Base-by-base conservation (phyloP, 2,113 vertebrate genomes). In the Mobula hypostoma region DNA sequence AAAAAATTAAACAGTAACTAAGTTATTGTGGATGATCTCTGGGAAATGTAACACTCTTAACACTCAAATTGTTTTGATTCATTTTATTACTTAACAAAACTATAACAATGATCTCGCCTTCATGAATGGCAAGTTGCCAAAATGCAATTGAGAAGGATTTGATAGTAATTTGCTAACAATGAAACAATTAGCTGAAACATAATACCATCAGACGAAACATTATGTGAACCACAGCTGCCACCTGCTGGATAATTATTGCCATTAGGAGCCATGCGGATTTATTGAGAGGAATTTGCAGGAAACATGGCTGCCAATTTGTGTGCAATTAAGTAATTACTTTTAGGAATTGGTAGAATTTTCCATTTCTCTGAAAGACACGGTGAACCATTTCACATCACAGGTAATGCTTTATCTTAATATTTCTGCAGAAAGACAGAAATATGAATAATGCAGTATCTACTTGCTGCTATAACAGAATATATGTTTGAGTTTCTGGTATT, bases 51-150 rank as follows among this genome's bases (percentile, higher is more conserved):
- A 93, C 24, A 56, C 36, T 48, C 72, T 72, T 72, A 48, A 56
- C 70, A 93, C 27, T 90, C 68, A 74, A 2, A 48, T 93, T 93
- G 40, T 74, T 92, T 66, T 92, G n/a, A 70, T 92, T 19, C 66
- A 93, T 76, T 93, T 56, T 93, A 40, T 76, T 72, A 48, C 11
- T 27, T 93, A 74, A 93, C 12, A 32, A 76, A 48, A 93, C 90
- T 27, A 32, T 72, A 27, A 40, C 36, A 93, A 93, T 48, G 40
- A 74, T 56, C 36, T 74, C 56, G 40, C 70, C 40, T 15, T 93
- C 12, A 27, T 93, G 36, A 93, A 93, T 56, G 91, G 68, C 91
- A 93, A 48, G 68, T 74, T 56, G 68, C 19, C 66, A 93, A 93
- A 24, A 93, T 74, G 40, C 70, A 40, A 56, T 74, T 74, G 68